Conservation (phyloP, 2,888 invertebrate species). For the Heteromurus nitidus region DNA sequence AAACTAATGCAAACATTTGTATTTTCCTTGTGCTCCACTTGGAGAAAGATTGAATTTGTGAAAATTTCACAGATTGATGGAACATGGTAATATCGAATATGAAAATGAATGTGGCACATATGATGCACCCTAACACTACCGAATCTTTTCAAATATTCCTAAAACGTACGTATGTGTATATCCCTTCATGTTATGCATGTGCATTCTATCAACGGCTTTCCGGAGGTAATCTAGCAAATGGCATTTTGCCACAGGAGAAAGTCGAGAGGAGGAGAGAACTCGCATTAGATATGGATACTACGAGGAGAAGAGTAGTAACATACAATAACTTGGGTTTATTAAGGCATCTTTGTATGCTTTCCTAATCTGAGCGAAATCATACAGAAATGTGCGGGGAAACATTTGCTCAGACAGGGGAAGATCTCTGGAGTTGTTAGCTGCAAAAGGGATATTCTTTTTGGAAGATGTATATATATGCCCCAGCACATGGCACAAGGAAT, state of each 20-base stretch:
- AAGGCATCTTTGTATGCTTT: constrained; percentile 32
- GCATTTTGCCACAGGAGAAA: constrained; percentile 21
- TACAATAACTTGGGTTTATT: constrained; percentile 21
- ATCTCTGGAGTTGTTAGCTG: not conserved
- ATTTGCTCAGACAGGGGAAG: constrained; percentile 1
- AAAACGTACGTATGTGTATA: too few relatives aligned
- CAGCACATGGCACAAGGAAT: constrained; percentile 2
- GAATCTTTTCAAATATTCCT: too few relatives aligned
- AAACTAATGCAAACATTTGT: constrained; percentile 10
- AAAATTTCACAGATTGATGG: constrained; percentile 21
- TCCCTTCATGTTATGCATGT: too few relatives aligned
- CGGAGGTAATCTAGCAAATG: constrained; percentile 55
- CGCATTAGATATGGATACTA: not conserved
- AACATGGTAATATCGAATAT: constrained; percentile 33
- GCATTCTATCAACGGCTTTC: too few relatives aligned
- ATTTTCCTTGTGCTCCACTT: not conserved
- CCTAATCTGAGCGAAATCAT: constrained; percentile 34
- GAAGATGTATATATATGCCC: too few relatives aligned
- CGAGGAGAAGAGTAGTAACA: too few relatives aligned
- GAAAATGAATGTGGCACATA: not conserved
- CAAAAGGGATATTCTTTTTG: not conserved
- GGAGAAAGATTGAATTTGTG: constrained; percentile 19
- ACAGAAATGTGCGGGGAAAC: constrained; percentile 1
- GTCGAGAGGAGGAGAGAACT: not conserved
- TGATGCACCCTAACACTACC: too few relatives aligned